Evolutionary conservation across 2,888 invertebrate genomes (phyloP).

Genomic region (Melieria picta): DNA sequence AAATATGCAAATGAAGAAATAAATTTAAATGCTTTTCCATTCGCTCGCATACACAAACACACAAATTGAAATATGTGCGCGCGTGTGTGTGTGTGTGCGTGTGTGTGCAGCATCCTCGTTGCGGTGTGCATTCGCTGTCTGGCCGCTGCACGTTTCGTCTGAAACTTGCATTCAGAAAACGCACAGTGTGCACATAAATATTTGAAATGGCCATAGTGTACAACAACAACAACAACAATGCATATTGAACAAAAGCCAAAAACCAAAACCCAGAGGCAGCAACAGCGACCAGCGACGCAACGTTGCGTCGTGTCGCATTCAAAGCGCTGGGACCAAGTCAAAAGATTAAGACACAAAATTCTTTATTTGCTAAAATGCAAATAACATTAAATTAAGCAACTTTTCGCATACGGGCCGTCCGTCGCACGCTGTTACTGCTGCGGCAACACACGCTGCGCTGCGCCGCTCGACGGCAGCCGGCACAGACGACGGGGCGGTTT

Average conservation of each 20-base stretch:
- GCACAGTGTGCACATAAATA: conserved; percentile 60
- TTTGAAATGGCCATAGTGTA: conserved; percentile 29
- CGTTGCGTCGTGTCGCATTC: conserved; percentile 10
- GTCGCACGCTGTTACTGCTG: too few relatives aligned
- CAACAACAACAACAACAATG: conserved; percentile 15
- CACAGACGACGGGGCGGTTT: too few relatives aligned
- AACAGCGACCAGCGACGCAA: conserved; percentile 21
- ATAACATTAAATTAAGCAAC: conserved; percentile 64
- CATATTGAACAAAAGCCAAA: conserved; percentile 49
- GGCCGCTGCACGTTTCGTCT: conserved; percentile 13
- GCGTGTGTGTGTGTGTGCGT: conserved; percentile 1
- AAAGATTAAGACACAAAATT: conserved; percentile 66
- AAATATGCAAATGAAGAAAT: conserved; percentile 67
- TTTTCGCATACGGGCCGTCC: too few relatives aligned
- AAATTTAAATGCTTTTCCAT: conserved; percentile 61
- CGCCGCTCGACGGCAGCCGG: too few relatives aligned
- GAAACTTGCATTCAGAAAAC: background rate
- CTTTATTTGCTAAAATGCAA: conserved; percentile 66
- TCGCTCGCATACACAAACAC: conserved; percentile 40
- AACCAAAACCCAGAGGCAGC: conserved; percentile 40
- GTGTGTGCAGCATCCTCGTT: background rate
- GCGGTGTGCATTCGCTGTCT: background rate
- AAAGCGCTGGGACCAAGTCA: conserved; percentile 47
- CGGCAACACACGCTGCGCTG: too few relatives aligned
- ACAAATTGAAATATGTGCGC: conserved; percentile 36